phyloP scores from a whole-genome alignment of 2,797 vertebrate genomes.

The Betta splendens region DNA sequence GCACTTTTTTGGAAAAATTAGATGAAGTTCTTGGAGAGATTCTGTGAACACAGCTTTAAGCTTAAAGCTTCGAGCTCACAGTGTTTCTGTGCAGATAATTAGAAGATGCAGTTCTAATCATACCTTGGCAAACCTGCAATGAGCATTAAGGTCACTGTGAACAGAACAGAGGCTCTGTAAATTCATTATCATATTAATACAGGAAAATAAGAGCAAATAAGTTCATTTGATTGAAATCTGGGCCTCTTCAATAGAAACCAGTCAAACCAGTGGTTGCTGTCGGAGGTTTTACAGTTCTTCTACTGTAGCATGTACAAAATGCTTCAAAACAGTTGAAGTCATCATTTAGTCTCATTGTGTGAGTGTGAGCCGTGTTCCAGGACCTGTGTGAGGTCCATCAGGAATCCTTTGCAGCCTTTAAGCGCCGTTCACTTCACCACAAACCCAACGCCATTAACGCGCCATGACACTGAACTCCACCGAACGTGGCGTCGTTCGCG shows the following conservation, averaged over 20 bases:
- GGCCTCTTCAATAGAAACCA: neutral
- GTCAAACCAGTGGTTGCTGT: neutral
- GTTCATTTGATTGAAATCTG: constrained; percentile 4
- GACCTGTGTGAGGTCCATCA: constrained; percentile 28
- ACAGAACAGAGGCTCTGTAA: neutral
- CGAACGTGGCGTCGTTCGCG: too few relatives aligned
- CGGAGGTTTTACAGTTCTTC: neutral
- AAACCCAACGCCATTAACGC: constrained; percentile 26
- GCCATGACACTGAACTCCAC: constrained; percentile 19
- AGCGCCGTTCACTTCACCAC: constrained; percentile 39
- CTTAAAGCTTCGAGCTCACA: constrained; percentile 9
- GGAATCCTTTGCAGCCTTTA: constrained; percentile 23
- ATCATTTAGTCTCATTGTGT: constrained; percentile 36
- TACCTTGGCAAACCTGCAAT: constrained; percentile 8
- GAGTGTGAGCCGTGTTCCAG: constrained; percentile 19
- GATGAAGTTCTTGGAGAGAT: constrained; percentile 4
- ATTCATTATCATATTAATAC: constrained; percentile 20
- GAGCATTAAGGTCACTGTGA: constrained; percentile 1
- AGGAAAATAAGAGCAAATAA: constrained; percentile 27
- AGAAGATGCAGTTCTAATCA: constrained; percentile 20
- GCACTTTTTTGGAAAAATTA: constrained; percentile 24
- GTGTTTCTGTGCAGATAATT: constrained; percentile 19
- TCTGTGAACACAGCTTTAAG: constrained; percentile 16
- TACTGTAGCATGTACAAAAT: neutral
- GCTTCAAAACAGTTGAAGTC: constrained; percentile 28